Evolutionary conservation across 2,888 invertebrate species (phyloP), one percentile per base, ranked within the genome.

Genomic region (Zaprionus obscuricornis): DNA sequence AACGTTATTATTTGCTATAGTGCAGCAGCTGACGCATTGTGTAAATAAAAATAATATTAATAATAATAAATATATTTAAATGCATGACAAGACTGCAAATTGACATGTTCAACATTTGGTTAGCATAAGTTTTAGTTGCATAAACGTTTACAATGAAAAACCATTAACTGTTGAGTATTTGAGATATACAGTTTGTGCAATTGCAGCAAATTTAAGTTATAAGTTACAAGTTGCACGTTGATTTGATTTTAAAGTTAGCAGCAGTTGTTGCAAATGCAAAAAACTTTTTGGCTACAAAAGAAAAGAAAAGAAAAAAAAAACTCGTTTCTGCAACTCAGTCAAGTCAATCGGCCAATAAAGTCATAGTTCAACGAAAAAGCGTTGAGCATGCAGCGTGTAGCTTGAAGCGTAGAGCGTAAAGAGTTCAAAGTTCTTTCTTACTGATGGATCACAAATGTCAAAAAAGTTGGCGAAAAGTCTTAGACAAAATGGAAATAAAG

Each of bases 101-200:
- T 81, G 83, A 78, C 82, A 81, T 67, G 82, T 74, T 77, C 68
- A 67, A 69, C 67, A n/a, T n/a, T n/a, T n/a, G n/a, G n/a, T 84
- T 74, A 60, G 74, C 68, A 62, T 56, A 60, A 65, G 52, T 66
- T 74, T 76, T 50, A 65, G 76, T 70, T 54, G 64, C 47, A 52
- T 66, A 65, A 39, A 58, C 47, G 66, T 51, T 67, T 65, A 60
- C 54, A 55, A 64, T 59, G 54, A 27, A n/a, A n/a, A n/a, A n/a
- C n/a, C n/a, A n/a, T n/a, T n/a, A 40, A 24, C 47, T 31, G 27
- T 4, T 18, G 40, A 42, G 51, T 56, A 57, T 51, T n/a, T n/a
- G n/a, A n/a, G n/a, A n/a, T 60, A 50, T 5, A 37, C 17, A 13
- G 10, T 13, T 29, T 11, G 46, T 37, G 47, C 63, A 64, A 50